These are phyloP conservation scores for Vanessa tameamea DNA, from an alignment of 1,140 invertebrate species.

Conservation along the genomic window DNA sequence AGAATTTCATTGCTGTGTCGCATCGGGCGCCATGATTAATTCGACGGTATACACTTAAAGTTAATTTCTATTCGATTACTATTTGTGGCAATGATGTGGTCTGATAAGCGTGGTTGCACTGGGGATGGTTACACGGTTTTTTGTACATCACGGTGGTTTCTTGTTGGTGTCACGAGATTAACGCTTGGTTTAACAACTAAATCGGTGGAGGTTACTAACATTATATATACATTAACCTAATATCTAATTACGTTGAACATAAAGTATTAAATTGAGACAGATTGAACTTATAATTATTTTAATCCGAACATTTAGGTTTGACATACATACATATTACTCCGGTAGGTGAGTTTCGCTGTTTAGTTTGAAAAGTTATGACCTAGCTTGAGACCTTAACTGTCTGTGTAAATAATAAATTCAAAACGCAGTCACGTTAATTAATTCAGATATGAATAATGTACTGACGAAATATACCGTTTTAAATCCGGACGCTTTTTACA, in stretches of 20 bases:
- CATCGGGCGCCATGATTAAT: slow-evolving; percentile 65
- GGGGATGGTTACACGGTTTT: slow-evolving; percentile 61
- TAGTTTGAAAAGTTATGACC: slow-evolving; percentile 33
- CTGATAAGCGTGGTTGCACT: slow-evolving; percentile 70
- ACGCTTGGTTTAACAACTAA: slow-evolving; percentile 48
- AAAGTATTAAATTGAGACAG: slow-evolving; percentile 2
- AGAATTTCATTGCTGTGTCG: slow-evolving; percentile 60
- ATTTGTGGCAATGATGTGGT: slow-evolving; percentile 55
- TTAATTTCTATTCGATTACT: slow-evolving; percentile 38
- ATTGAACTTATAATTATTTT: neutral
- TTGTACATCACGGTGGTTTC: slow-evolving; percentile 43
- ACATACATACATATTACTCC: neutral
- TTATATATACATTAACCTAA: slow-evolving; percentile 20
- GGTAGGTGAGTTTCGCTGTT: slow-evolving; percentile 3
- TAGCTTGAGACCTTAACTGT: slow-evolving; percentile 34
- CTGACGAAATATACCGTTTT: slow-evolving; percentile 31
- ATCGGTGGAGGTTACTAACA: slow-evolving; percentile 49
- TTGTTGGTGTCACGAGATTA: slow-evolving; percentile 37
- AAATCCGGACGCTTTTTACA: slow-evolving; percentile 24
- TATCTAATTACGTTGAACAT: slow-evolving; percentile 13
- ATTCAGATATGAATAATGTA: slow-evolving; percentile 34
- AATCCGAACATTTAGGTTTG: neutral
- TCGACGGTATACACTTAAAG: slow-evolving; percentile 42
- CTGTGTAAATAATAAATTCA: slow-evolving; percentile 23
- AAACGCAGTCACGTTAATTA: slow-evolving; percentile 32